phyloP scores from a whole-genome alignment of 2,797 vertebrate genomes.

The Poecilia wingei region DNA sequence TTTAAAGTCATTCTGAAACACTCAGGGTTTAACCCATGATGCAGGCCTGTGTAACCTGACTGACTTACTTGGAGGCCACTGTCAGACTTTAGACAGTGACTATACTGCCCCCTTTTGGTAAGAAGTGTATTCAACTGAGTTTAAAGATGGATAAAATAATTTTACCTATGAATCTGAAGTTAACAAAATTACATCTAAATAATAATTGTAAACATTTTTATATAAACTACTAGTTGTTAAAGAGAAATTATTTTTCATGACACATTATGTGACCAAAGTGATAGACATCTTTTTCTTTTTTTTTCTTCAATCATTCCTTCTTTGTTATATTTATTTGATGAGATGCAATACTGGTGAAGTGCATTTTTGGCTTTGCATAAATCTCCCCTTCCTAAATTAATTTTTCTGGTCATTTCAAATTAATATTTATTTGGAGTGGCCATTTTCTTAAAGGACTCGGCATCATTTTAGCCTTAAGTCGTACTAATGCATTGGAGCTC shows the following conservation, averaged over 20 bases:
- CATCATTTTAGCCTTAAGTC: slow-evolving; percentile 60
- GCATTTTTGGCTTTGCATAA: not conserved
- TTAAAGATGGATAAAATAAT: not conserved
- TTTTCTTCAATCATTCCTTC: not conserved
- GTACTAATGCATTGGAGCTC: slow-evolving; percentile 60
- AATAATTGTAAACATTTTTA: not conserved
- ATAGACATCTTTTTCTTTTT: too few relatives aligned
- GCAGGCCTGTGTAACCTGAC: slow-evolving; percentile 20
- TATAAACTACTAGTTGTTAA: too few relatives aligned
- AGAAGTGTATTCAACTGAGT: slow-evolving; percentile 16
- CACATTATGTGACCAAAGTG: too few relatives aligned
- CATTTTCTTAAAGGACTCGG: slow-evolving; percentile 4
- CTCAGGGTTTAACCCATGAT: slow-evolving; percentile 25
- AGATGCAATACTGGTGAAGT: slow-evolving; percentile 4
- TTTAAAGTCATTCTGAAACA: slow-evolving; percentile 36
- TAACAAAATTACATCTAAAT: not conserved
- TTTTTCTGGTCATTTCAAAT: not conserved
- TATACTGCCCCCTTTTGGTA: slow-evolving; percentile 77
- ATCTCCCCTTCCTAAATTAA: not conserved
- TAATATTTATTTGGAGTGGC: slow-evolving; percentile 14
- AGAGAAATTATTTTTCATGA: too few relatives aligned
- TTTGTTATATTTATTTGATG: not conserved
- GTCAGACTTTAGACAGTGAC: slow-evolving; percentile 47
- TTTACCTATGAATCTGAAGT: not conserved
- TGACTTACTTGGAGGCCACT: slow-evolving; percentile 4